Evolutionary conservation across 2,888 invertebrate species (phyloP).

Genomic region (Poecilobothrus nobilitatus): DNA sequence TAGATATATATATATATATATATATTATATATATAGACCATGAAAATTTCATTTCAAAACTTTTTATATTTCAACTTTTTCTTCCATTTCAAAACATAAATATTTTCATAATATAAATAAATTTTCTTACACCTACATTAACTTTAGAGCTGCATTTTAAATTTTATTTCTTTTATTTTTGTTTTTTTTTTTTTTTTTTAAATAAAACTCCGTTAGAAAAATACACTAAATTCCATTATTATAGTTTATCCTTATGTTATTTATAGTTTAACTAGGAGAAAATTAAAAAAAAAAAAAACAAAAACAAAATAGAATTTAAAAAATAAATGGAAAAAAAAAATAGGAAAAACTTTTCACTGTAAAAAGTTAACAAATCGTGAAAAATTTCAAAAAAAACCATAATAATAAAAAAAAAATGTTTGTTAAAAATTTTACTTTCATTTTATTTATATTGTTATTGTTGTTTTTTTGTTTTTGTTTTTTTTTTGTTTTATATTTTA

Average conservation of each 20-base stretch:
- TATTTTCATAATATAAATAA: neutral
- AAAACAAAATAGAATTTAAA: neutral
- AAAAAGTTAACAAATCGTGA: slow-evolving; percentile 5
- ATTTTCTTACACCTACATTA: neutral
- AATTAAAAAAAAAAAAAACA: too few species aligned
- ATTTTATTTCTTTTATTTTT: too few species aligned
- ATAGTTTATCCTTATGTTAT: too few species aligned
- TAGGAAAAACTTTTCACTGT: neutral
- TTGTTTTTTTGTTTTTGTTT: neutral
- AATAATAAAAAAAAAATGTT: neutral
- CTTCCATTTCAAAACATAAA: neutral
- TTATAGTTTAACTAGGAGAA: too few species aligned
- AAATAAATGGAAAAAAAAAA: neutral
- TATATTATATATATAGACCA: slow-evolving; percentile 2
- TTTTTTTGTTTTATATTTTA: neutral
- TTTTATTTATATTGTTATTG: neutral
- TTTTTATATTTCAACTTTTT: neutral
- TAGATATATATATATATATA: too few species aligned
- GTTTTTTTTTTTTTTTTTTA: too few species aligned
- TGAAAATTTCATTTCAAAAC: neutral
- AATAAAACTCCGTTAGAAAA: too few species aligned
- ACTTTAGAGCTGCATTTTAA: neutral
- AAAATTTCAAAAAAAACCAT: neutral
- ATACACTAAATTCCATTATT: too few species aligned
- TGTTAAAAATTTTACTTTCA: neutral